A percentile compares a stretch with the other conserved stretches of the same genome.
phyloP scores from a whole-genome alignment of 2,888 invertebrate species.

The Eurytoma adleriae region DNA sequence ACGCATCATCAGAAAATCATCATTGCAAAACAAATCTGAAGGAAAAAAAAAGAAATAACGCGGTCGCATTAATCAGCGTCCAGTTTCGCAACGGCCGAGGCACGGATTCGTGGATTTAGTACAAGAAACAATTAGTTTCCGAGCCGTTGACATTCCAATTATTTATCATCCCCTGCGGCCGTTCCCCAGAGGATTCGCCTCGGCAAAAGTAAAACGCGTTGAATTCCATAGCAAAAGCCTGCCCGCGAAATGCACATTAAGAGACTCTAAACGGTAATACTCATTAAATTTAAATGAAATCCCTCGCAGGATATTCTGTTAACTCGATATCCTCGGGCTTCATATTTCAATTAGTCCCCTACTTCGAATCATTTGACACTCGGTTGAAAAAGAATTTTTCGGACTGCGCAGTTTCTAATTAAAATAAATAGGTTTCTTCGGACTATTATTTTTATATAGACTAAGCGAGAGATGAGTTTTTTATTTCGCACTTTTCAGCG shows the following conservation, averaged over 20 bases:
- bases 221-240: constrained; percentile 2
- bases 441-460: too few relatives aligned
- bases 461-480: constrained; percentile 51
- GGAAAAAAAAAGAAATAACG: neutral
- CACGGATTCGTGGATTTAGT: neutral
- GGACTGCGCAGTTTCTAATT: too few relatives aligned
- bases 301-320: too few relatives aligned
- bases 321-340: too few relatives aligned
- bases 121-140: constrained; percentile 37
- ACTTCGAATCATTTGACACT: too few relatives aligned
- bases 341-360: too few relatives aligned
- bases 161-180: constrained; percentile 3
- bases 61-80: neutral
- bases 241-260: neutral
- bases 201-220: constrained; percentile 19
- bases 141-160: constrained; percentile 28
- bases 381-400: too few relatives aligned
- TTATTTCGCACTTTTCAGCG: neutral
- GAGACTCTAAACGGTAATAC: too few relatives aligned
- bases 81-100: neutral
- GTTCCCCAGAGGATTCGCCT: neutral
- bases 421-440: too few relatives aligned
- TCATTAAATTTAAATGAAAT: too few relatives aligned
- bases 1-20: too few relatives aligned
- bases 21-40: neutral